Conservation (phyloP, 2,797 vertebrate species). For the Centroberyx gerrardi region DNA sequence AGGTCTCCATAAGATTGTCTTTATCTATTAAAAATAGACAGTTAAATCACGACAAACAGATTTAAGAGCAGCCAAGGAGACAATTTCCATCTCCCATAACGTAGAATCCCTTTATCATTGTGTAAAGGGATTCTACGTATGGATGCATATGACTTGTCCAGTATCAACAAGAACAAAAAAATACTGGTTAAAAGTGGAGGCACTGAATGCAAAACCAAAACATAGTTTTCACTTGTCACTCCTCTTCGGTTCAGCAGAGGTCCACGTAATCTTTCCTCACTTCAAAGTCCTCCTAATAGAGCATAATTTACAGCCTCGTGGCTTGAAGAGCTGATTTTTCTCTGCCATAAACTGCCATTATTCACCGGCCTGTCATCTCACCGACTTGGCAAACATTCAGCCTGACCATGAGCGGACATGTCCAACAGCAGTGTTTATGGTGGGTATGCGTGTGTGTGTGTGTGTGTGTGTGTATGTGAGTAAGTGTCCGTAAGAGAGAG, state of each 20-base stretch:
- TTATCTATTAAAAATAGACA: not conserved
- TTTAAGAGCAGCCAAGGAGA: not conserved
- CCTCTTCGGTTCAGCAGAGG: conserved; percentile 15
- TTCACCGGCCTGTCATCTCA: conserved; percentile 67
- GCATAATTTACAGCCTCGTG: conserved; percentile 64
- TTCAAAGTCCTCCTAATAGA: conserved; percentile 64
- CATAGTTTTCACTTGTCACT: conserved; percentile 4
- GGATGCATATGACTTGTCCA: not conserved
- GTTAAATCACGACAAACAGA: conserved; percentile 5
- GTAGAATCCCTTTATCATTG: not conserved
- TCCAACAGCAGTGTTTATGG: conserved; percentile 24
- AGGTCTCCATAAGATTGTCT: not conserved
- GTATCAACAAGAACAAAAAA: not conserved
- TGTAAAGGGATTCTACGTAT: too few relatives aligned
- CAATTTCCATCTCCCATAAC: not conserved
- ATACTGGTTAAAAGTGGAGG: not conserved
- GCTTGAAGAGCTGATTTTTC: conserved; percentile 49
- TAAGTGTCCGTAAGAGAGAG: conserved; percentile 9
- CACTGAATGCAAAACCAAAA: not conserved
- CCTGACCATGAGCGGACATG: conserved; percentile 53
- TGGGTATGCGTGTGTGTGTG: conserved; percentile 17
- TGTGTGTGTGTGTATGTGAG: conserved; percentile 23
- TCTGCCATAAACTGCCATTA: conserved; percentile 71
- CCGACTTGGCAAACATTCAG: conserved; percentile 44
- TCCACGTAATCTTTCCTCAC: conserved; percentile 43